Base-by-base conservation (phyloP, 2,797 vertebrate species). In the Scolopax bukidnonensis region DNA sequence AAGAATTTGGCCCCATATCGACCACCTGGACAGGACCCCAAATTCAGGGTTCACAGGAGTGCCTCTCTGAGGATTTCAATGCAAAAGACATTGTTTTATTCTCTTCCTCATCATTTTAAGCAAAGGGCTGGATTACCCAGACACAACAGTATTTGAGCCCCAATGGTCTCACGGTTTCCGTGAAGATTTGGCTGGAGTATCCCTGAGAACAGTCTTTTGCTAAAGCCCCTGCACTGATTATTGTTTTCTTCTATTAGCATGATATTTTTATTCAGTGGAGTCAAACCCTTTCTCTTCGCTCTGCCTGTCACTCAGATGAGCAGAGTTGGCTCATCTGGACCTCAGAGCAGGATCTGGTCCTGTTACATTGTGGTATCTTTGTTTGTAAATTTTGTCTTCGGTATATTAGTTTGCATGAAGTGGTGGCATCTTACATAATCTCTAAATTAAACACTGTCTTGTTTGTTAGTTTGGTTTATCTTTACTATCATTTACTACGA, bases 381-480 rank as follows among this genome's bases (percentile, higher is more conserved):
- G 79, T 69, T 70, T 80, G 70, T 87, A 80, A 84, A 89, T 86
- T 92, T 79, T 68, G 48, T 84, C 75, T 93, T 90, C 71, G 57
- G 56, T 64, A 45, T 27, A 77, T 93, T 27, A 65, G 47, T 60
- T 77, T 63, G 21, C 16, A 48, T 54, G 87, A 95, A 95, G 76
- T 60, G 75, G 84, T 75, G 17, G 51, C 51, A 53, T 53, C 28
- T 53, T 28, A 53, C 51, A 53, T 53, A 53, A 53, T 71, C 79
- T 96, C 92, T 77, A 93, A 95, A 70, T 91, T 87, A 95, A 96
- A 94, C 54, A 59, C 38, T 33, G 20, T 63, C 68, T 86, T 95
- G 45, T 85, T 94, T 87, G 89, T 87, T 95, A 80, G 30, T 67
- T 97, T 91, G 68, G 64, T 92, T 93, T 96, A 91, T 88, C 88